Evolutionary conservation across 1,140 invertebrate genomes (phyloP), one percentile per base, ranked within the genome.

Genomic region (Temnothorax nylanderi): DNA sequence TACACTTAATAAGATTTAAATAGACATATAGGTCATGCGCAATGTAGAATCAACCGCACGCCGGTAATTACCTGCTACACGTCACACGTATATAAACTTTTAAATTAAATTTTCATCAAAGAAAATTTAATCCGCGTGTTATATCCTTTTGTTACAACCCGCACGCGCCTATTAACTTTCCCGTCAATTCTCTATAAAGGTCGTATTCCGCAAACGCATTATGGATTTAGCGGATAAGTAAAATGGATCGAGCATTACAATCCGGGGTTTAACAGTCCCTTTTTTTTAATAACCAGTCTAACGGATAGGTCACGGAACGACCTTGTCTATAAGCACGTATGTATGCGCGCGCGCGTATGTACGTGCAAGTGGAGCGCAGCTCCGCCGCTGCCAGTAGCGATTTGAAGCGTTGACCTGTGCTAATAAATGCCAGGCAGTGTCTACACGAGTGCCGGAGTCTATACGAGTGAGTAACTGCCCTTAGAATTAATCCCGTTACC

Each of bases 321-420:
- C 84, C 75, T 74, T 49, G 80, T 74, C 54, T 75, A 75, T 75
- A 84, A 75, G 54, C 47, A 84, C 34, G 75, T 56, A 41, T 16
- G 8, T 75, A 11, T 58, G 21, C 56, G 58, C 26, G 11, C 0
- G 32, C 44, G 47, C 10, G 32, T 49, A 64, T 16, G 11, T 77
- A 21, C 34, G 44, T 47, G 11, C 32, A 34, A 18, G 47, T 47
- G 37, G 41, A 49, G 21, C 80, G 77, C 51, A 49, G 54, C 76
- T 90, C 80, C 85, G 88, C 78, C 75, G 60, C 85, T 4, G 65
- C 85, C 85, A n/a, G 54, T 85, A 41, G 60, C 82, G 77, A 85
- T 87, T 84, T 74, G 71, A 93, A 93, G 90, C 91, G 86, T 91
- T 92, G 92, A 93, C 89, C 91, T 92, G 91, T 89, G 86, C 90